A percentile compares a stretch with the other conserved stretches of the same genome.
Evolutionary conservation across 2,888 invertebrate species (phyloP).

Genomic region (Rhingia campestris): DNA sequence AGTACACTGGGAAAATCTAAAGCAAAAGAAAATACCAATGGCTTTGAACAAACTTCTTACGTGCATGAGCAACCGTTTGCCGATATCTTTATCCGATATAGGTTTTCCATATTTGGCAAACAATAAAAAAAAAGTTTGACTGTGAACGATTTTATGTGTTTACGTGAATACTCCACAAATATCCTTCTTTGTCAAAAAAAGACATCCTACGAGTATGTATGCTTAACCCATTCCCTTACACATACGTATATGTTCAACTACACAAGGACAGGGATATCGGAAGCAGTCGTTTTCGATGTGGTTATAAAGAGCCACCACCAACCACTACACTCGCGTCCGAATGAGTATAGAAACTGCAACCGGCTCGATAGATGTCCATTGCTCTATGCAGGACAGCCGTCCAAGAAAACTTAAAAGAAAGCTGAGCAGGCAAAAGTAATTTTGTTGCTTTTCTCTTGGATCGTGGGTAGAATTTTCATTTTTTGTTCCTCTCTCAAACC

Average conservation of each 20-base stretch:
- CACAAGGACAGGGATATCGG: slow-evolving; percentile 45
- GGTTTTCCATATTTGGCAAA: slow-evolving; percentile 49
- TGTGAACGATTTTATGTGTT: slow-evolving; percentile 57
- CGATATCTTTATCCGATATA: slow-evolving; percentile 56
- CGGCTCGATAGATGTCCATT: slow-evolving; percentile 44
- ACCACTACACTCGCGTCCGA: slow-evolving; percentile 9
- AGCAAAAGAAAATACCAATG: slow-evolving; percentile 34
- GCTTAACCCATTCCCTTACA: slow-evolving; percentile 34
- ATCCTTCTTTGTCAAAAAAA: slow-evolving; percentile 52
- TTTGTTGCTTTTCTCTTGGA: slow-evolving; percentile 78
- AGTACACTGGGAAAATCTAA: slow-evolving; percentile 4
- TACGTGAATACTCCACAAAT: slow-evolving; percentile 62
- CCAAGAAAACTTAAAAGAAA: slow-evolving; percentile 73
- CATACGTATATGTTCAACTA: not conserved
- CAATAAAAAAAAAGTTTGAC: slow-evolving; percentile 40
- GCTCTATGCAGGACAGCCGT: slow-evolving; percentile 44
- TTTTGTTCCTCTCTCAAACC: slow-evolving; percentile 15
- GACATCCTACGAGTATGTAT: not conserved
- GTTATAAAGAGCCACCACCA: slow-evolving; percentile 50
- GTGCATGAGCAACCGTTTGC: slow-evolving; percentile 41
- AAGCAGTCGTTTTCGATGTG: slow-evolving; percentile 64
- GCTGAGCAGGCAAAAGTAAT: slow-evolving; percentile 77
- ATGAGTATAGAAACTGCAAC: slow-evolving; percentile 49
- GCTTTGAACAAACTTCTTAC: slow-evolving; percentile 31
- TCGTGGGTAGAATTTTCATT: slow-evolving; percentile 69